Conservation (phyloP, 2,113 vertebrate genomes). For the Trematomus loennbergii region DNA sequence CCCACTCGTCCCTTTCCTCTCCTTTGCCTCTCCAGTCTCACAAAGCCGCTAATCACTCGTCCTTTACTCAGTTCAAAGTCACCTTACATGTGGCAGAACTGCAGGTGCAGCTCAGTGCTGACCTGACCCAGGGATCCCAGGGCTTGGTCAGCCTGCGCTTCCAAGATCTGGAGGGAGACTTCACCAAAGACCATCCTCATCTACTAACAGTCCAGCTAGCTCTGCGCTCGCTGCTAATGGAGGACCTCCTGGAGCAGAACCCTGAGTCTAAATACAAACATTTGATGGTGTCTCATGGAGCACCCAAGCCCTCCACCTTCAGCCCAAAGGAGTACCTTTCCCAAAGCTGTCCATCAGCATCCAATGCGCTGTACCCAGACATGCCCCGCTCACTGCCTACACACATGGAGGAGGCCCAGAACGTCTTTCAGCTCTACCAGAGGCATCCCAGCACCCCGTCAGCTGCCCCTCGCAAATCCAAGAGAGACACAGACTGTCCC, state of each 20-base stretch:
- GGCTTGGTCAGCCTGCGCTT: conserved; percentile 95
- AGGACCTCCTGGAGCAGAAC: conserved; percentile 94
- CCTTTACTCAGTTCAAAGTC: conserved; percentile 94
- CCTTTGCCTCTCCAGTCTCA: conserved; percentile 74
- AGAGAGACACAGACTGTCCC: conserved; percentile 87
- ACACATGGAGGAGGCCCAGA: conserved; percentile 96
- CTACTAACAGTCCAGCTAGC: conserved; percentile 91
- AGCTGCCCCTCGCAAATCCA: conserved; percentile 82
- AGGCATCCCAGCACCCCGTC: conserved; percentile 88
- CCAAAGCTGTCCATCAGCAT: conserved; percentile 92
- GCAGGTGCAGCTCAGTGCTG: conserved; percentile 93
- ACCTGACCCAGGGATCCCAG: conserved; percentile 93
- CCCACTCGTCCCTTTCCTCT: conserved; percentile 81
- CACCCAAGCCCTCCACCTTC: conserved; percentile 93
- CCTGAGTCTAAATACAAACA: conserved; percentile 94
- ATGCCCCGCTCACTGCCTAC: conserved; percentile 97
- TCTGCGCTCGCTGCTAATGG: conserved; percentile 94
- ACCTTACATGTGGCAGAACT: conserved; percentile 92
- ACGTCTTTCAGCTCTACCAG: conserved; percentile 98
- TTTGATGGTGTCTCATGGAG: conserved; percentile 96
- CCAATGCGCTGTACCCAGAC: conserved; percentile 91
- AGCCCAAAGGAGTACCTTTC: conserved; percentile 95
- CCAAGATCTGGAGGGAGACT: conserved; percentile 95
- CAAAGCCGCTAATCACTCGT: conserved; percentile 56
- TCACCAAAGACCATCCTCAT: conserved; percentile 94